Base-by-base conservation (phyloP, 2,888 invertebrate species). In the Arctia plantaginis region DNA sequence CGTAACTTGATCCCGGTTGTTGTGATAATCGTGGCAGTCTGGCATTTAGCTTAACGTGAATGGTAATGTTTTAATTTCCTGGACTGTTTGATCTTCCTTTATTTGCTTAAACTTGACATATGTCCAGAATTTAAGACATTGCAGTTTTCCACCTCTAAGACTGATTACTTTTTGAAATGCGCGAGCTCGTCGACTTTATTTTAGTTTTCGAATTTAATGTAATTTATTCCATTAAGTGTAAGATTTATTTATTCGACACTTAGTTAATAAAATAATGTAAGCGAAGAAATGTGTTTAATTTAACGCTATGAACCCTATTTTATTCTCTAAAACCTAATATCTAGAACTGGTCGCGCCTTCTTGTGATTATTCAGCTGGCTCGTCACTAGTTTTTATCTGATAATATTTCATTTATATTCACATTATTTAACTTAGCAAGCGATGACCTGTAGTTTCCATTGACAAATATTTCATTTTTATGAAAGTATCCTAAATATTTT, bases 121-220 rank as follows among this genome's bases (percentile, higher is more conserved):
- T 81, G 77, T 78, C 89, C 88, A 85, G 90, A 82, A 89, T 90
- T 93, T 92, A 89, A 92, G 87, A 86, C 93, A 92, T 89, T 91
- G 91, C 89, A 73, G n/a, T 77, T 74, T 83, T 84, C 85, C 81
- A 83, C 78, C 86, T 87, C 89, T 90, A 93, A 94, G 94, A 93
- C 93, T 94, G 93, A 93, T 85, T 80, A 86, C 85, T 86, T 86
- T 89, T 86, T 87, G 88, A 88, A 90, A 91, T 89, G 92, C 91
- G 94, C 94, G 95, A 95, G 92, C 93, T 94, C 95, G 95, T 95
- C 95, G 95, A 94, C 93, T 93, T 94, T 92, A 91, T 91, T 90
- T 89, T 89, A 86, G 86, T 87, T 83, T 84, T 83, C 62, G 72
- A 65, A 66, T 64, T 68, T 77, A 80, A 71, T 81, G 76, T 95